Conservation (phyloP, 2,888 invertebrate species). For the Scelioninae gen. 2 region DNA sequence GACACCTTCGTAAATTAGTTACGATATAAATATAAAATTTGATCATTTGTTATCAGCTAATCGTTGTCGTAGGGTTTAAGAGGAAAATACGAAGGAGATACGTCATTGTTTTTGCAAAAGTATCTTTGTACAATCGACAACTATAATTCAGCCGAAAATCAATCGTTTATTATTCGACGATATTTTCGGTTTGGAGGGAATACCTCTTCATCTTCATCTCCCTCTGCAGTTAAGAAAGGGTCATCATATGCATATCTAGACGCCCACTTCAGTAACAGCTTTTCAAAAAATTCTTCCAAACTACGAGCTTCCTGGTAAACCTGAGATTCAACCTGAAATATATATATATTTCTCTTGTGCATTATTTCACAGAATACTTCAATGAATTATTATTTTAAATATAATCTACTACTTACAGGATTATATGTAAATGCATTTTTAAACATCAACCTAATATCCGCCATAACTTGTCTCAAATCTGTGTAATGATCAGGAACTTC, state of each 20-base stretch:
- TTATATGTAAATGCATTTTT: constrained; percentile 91
- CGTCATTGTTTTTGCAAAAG: constrained; percentile 39
- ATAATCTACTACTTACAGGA: constrained; percentile 84
- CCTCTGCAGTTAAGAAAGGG: constrained; percentile 73
- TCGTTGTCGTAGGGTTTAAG: constrained; percentile 6
- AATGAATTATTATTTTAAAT: no score
- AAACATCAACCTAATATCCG: constrained; percentile 90
- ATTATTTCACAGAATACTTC: no score
- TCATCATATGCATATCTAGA: constrained; percentile 83
- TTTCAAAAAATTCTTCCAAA: constrained; percentile 90
- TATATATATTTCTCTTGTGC: no score
- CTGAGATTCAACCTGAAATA: constrained; percentile 82
- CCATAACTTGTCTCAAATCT: constrained; percentile 84
- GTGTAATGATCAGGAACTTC: constrained; percentile 84
- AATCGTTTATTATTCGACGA: constrained; percentile 76
- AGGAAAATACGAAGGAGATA: constrained; percentile 15
- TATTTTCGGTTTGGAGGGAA: constrained; percentile 77
- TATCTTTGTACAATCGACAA: constrained; percentile 45
- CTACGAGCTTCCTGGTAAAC: constrained; percentile 87
- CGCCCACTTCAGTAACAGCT: constrained; percentile 87
- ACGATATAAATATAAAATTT: constrained; percentile 41
- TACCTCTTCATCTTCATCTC: constrained; percentile 75
- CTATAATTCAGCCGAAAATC: constrained; percentile 44
- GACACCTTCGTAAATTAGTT: constrained; percentile 6
- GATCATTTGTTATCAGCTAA: constrained; percentile 23